Base-by-base conservation (phyloP, 1,140 invertebrate species). In the Hylaeus anthracinus region DNA sequence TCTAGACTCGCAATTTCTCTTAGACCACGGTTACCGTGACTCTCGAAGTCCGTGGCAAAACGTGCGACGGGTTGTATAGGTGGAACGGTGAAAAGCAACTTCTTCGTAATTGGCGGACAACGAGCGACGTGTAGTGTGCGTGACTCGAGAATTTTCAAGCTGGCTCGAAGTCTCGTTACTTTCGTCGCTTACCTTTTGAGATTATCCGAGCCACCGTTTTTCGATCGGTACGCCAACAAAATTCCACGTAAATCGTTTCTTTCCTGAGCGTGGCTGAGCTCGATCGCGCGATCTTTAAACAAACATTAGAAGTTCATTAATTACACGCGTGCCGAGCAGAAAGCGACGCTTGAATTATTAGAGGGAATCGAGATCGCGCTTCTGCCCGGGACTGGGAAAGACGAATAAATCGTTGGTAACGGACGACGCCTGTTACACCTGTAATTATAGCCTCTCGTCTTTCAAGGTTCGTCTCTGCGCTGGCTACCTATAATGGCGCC, bases 401-500 rank as follows among this genome's bases (percentile, higher is more conserved):
- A 77, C 67, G 73, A 84, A 86, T 86, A 86, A 84, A 84, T 82
- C 78, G 53, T 78, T 51, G 10, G 53, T 77, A 84, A 84, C 79
- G 84, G 81, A 51, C 61, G 45, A 64, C 72, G 63, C 39, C 26
- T 26, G 69, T 81, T 76, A 80, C 82, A 73, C 79, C 79, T 74
- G 79, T 77, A 86, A 86, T 86, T 84, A 86, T 64, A 56, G 79
- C 65, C 66, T 76, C 58, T 76, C 83, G 48, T 66, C 67, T 64
- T 67, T 65, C 55, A 48, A 37, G 53, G 53, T 43, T 55, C 72
- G 66, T 71, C 56, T 53, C 48, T 55, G 63, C 61, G 2, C 48
- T 15, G 51, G 60, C 63, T 48, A 63, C 65, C 82, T 63, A 86
- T 86, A 86, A 84, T 75, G 60, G 71, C 53, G 64, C 66, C 82